Evolutionary conservation across 2,797 vertebrate genomes (phyloP).

Genomic region (Pseudopleuronectes americanus): DNA sequence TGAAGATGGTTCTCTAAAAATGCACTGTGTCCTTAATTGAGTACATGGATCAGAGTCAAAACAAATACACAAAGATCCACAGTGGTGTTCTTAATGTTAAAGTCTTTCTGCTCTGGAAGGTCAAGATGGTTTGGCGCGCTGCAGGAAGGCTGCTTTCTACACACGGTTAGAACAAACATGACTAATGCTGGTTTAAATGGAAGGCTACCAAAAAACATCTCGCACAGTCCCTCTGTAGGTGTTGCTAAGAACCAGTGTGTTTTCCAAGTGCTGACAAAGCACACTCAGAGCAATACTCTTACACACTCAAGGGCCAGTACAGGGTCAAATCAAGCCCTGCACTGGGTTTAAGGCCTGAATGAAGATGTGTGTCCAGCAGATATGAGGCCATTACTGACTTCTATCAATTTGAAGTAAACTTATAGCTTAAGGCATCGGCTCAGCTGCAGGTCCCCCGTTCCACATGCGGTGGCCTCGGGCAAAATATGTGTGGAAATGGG

Average conservation of each 20-base stretch:
- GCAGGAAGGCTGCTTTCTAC: conserved; percentile 53
- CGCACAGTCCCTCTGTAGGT: conserved; percentile 49
- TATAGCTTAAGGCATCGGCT: too few relatives aligned
- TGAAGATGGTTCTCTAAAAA: conserved; percentile 28
- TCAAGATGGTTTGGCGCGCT: conserved; percentile 33
- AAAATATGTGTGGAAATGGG: too few relatives aligned
- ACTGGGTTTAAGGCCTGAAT: conserved; percentile 11
- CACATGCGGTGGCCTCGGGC: too few relatives aligned
- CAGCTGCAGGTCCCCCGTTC: too few relatives aligned
- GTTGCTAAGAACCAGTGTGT: conserved; percentile 46
- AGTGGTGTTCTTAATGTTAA: conserved; percentile 8
- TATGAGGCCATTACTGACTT: conserved; percentile 17
- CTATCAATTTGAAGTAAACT: background rate
- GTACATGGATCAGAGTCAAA: conserved; percentile 37
- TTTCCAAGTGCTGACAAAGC: conserved; percentile 71
- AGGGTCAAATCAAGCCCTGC: conserved; percentile 44
- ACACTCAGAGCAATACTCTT: conserved; percentile 45
- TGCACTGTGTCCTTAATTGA: conserved; percentile 17
- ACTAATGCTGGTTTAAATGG: conserved; percentile 74
- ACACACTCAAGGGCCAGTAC: conserved; percentile 32
- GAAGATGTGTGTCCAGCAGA: conserved; percentile 32
- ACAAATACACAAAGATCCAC: conserved; percentile 17
- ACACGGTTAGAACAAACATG: conserved; percentile 64
- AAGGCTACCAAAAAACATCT: conserved; percentile 75
- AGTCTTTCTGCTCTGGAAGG: conserved; percentile 20